A percentile compares a stretch with the other conserved stretches of the same genome.
Conservation (phyloP, 2,797 vertebrate species). For the Urosaurus nigricauda region DNA sequence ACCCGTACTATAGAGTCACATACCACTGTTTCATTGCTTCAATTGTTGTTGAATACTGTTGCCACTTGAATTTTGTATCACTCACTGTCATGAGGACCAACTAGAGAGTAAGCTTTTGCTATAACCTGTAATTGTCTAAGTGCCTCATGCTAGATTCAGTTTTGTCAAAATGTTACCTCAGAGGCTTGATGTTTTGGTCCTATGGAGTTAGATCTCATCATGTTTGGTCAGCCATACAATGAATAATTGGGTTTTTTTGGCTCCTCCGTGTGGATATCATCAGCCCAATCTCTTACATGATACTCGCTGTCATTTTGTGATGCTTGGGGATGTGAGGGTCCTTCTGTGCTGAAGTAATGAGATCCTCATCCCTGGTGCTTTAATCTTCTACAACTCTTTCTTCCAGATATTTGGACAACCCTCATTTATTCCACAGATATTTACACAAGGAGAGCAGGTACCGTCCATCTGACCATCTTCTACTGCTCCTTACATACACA, state of each 20-base stretch:
- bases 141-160: not conserved
- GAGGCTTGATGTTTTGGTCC: slow-evolving; percentile 48
- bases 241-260: slow-evolving; percentile 9
- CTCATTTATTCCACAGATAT: slow-evolving; percentile 83
- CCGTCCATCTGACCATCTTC: slow-evolving; percentile 71
- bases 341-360: slow-evolving; percentile 62
- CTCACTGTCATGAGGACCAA: not conserved
- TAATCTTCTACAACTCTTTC: slow-evolving; percentile 80
- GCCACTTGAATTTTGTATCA: not conserved
- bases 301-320: not conserved
- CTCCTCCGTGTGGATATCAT: not conserved
- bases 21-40: not conserved
- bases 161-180: slow-evolving; percentile 9
- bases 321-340: slow-evolving; percentile 55
- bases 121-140: not conserved
- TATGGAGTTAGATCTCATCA: slow-evolving; percentile 45
- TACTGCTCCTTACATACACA: slow-evolving; percentile 43
- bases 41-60: not conserved
- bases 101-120: not conserved
- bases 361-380: slow-evolving; percentile 59
- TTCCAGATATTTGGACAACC: slow-evolving; percentile 85
- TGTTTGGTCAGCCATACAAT: slow-evolving; percentile 49
- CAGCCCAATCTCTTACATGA: accelerated
- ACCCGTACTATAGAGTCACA: not conserved
- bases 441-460: slow-evolving; percentile 84